A percentile compares a stretch with the other conserved stretches of the same genome.
phyloP scores from a whole-genome alignment of 2,797 vertebrate genomes.

The Furcifer pardalis region DNA sequence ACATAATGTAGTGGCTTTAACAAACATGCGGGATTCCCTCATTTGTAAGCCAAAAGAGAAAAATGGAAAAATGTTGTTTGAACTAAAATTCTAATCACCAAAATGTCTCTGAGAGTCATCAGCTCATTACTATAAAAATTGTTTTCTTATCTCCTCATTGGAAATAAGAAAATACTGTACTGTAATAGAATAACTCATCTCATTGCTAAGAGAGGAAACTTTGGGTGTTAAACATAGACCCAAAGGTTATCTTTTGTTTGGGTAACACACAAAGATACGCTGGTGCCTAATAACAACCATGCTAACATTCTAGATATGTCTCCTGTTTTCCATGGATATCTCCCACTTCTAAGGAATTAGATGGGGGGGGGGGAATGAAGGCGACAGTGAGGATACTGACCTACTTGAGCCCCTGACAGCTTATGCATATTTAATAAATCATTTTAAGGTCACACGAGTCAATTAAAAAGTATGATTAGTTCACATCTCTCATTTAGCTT shows the following conservation, averaged over 20 bases:
- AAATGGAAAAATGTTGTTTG: not conserved
- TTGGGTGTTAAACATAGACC: not conserved
- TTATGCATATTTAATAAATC: not conserved
- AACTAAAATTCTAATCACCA: too few relatives aligned
- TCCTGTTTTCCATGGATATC: not conserved
- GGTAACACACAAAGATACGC: not conserved
- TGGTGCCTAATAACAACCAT: not conserved
- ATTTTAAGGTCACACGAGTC: not conserved
- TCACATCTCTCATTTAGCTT: rapidly evolving
- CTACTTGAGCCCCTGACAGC: not conserved
- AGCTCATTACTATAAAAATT: not conserved
- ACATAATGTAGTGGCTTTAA: not conserved
- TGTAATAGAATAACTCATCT: not conserved
- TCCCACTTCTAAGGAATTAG: not conserved
- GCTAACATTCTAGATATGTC: not conserved
- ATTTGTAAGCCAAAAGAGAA: not conserved
- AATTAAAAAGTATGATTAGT: not conserved
- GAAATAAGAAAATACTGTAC: not conserved
- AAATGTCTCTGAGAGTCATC: not conserved
- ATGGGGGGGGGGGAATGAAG: not conserved
- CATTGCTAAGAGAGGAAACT: not conserved
- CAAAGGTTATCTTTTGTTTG: not conserved
- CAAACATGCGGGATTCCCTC: not conserved
- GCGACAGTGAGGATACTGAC: not conserved
- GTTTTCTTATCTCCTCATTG: not conserved